A percentile compares a stretch with the other conserved stretches of the same genome.
Conservation (phyloP, 2,888 invertebrate species). For the Ormyrus labotus region DNA sequence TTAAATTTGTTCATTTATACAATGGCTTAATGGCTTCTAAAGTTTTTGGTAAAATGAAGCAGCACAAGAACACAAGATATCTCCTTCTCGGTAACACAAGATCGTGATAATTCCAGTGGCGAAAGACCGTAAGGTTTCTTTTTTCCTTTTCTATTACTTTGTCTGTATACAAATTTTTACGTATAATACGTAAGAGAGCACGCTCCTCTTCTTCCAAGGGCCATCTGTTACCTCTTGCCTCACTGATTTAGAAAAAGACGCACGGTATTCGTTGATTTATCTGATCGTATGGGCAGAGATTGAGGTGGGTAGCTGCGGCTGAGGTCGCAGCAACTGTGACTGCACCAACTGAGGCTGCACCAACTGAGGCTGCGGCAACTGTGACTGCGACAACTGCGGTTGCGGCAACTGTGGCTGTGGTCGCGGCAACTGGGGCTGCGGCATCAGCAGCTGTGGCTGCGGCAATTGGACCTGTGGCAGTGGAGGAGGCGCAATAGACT, state of each 20-base stretch:
- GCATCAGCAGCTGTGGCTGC: too few species aligned
- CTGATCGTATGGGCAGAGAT: conserved; percentile 52
- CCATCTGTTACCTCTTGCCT: conserved; percentile 11
- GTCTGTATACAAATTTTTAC: neutral
- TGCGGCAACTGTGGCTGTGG: too few species aligned
- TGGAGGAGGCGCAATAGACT: conserved; percentile 57
- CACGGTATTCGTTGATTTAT: conserved; percentile 44
- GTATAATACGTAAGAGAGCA: neutral
- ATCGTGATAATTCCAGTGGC: conserved; percentile 45
- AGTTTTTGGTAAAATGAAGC: conserved; percentile 42
- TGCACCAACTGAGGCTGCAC: conserved; percentile 71
- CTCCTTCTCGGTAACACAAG: conserved; percentile 27
- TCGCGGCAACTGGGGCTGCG: too few species aligned
- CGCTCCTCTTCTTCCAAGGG: conserved; percentile 17
- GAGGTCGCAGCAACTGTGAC: conserved; percentile 49
- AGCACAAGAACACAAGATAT: conserved; percentile 46
- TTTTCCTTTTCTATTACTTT: conserved; percentile 17
- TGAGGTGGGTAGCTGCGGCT: conserved; percentile 49
- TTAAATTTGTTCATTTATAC: conserved; percentile 77
- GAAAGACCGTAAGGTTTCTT: conserved; percentile 26
- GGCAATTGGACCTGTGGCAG: conserved; percentile 11
- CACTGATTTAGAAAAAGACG: conserved; percentile 4
- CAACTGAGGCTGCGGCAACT: conserved; percentile 75
- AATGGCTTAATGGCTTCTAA: conserved; percentile 75
- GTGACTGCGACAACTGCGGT: too few species aligned